Conservation (phyloP, 2,888 invertebrate genomes). For the Rhagophthalmus giganteus region DNA sequence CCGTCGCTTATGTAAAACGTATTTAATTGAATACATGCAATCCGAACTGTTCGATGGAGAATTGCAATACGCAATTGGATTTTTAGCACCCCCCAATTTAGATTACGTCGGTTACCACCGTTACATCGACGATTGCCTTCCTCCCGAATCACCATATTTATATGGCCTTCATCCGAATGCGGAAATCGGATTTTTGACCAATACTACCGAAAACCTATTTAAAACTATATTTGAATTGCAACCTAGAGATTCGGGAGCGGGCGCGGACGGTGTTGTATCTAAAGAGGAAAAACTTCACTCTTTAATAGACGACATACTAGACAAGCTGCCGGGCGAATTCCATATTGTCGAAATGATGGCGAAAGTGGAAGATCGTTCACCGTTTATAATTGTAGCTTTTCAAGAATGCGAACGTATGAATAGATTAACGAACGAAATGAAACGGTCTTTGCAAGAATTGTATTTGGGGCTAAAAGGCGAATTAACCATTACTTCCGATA, state of each 20-base stretch:
- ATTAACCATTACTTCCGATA: constrained; percentile 86
- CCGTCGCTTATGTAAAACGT: constrained; percentile 81
- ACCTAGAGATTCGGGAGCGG: constrained; percentile 77
- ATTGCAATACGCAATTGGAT: constrained; percentile 77
- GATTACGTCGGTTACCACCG: constrained; percentile 86
- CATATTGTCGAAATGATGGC: constrained; percentile 83
- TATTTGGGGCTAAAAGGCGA: constrained; percentile 92
- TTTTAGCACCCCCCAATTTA: constrained; percentile 83
- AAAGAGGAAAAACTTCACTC: constrained; percentile 83
- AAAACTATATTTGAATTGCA: constrained; percentile 87
- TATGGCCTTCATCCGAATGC: constrained; percentile 95
- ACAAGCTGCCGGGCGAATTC: constrained; percentile 87
- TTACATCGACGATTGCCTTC: constrained; percentile 85
- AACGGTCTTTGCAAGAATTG: constrained; percentile 79
- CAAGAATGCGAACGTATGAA: constrained; percentile 98
- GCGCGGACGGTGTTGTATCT: constrained; percentile 69
- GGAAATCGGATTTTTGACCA: constrained; percentile 90
- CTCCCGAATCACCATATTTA: constrained; percentile 84
- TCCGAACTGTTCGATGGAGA: constrained; percentile 88
- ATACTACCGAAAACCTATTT: constrained; percentile 82
- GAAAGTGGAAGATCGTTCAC: constrained; percentile 86
- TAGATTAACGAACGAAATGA: constrained; percentile 77
- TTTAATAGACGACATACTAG: constrained; percentile 82
- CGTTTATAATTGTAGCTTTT: constrained; percentile 87
- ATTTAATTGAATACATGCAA: constrained; percentile 85